Percentiles rank a stretch among this genome's conserved stretches.
Evolutionary conservation across 2,797 vertebrate genomes (phyloP).

Genomic region (Staurois parvus): DNA sequence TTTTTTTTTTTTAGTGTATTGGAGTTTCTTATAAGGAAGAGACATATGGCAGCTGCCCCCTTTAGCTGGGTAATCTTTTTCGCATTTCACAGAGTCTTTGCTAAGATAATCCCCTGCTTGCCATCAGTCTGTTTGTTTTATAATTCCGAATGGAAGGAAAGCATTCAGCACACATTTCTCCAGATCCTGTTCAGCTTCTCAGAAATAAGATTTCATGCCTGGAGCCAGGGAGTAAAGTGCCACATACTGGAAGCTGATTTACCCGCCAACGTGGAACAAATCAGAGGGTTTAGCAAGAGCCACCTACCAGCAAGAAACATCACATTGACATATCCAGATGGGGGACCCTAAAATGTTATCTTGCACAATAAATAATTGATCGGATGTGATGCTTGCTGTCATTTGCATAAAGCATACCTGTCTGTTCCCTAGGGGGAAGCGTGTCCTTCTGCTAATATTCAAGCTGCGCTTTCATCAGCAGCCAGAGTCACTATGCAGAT

Average conservation of each 20-base stretch:
- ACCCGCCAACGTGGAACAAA: constrained; percentile 28
- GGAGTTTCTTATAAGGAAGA: too few species aligned
- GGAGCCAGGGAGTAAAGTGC: constrained; percentile 12
- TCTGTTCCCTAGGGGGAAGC: constrained; percentile 12
- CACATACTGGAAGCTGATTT: constrained; percentile 28
- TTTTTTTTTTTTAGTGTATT: too few species aligned
- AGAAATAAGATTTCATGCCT: constrained; percentile 32
- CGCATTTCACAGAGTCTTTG: not conserved
- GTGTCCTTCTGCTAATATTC: constrained; percentile 18
- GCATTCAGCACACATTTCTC: constrained; percentile 1
- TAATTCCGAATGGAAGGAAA: constrained; percentile 12
- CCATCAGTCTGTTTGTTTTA: constrained; percentile 1
- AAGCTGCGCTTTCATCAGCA: constrained; percentile 26
- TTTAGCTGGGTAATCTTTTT: not conserved
- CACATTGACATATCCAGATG: constrained; percentile 43
- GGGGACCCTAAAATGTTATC: constrained; percentile 36
- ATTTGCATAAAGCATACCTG: constrained; percentile 43
- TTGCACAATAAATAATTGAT: constrained; percentile 49
- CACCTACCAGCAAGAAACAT: not conserved
- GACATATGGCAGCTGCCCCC: not conserved
- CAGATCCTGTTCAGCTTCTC: constrained; percentile 10
- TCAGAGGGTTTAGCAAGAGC: constrained; percentile 22
- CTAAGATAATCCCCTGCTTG: not conserved
- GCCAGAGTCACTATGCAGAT: not conserved
- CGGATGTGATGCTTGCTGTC: not conserved